Percentiles rank a stretch among this genome's conserved stretches.
Evolutionary conservation across 2,888 invertebrate species (phyloP).

Genomic region (Stenoptilia bipunctidactyla): DNA sequence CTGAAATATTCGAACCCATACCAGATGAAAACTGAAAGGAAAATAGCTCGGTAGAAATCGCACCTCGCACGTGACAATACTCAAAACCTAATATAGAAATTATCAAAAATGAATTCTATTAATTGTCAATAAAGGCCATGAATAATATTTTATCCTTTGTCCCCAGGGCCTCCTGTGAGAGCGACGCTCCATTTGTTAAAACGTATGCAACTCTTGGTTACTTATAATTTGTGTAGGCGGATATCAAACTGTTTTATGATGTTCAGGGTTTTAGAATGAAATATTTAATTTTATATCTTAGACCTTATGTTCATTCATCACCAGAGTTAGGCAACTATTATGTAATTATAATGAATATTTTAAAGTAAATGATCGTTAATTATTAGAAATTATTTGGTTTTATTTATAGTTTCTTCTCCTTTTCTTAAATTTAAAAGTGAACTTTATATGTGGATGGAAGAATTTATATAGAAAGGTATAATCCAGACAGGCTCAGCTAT

Average conservation of each 20-base stretch:
- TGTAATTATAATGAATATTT: slow-evolving; percentile 65
- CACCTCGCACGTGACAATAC: too few species aligned
- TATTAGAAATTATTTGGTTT: slow-evolving; percentile 55
- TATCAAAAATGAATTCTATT: too few species aligned
- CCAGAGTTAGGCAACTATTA: slow-evolving; percentile 53
- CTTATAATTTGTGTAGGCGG: slow-evolving; percentile 78
- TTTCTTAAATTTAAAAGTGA: too few species aligned
- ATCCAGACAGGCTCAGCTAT: too few species aligned
- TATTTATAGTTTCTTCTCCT: too few species aligned
- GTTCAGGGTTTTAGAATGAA: slow-evolving; percentile 45
- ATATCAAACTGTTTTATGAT: slow-evolving; percentile 53
- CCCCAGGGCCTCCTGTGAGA: slow-evolving; percentile 84
- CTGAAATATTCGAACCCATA: too few species aligned
- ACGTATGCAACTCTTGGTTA: slow-evolving; percentile 94
- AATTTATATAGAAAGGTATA: too few species aligned
- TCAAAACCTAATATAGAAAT: too few species aligned
- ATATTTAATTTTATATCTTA: slow-evolving; percentile 58
- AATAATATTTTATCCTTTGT: slow-evolving; percentile 46
- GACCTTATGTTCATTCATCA: slow-evolving; percentile 50
- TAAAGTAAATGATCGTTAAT: slow-evolving; percentile 71
- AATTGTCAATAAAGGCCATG: not conserved
- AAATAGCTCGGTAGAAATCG: too few species aligned
- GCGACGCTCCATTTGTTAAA: slow-evolving; percentile 92
- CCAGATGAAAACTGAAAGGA: too few species aligned
- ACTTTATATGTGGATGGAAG: too few species aligned